These are phyloP conservation scores for Gyrodactylus salaris DNA, from an alignment of 1,140 invertebrate genomes.

Conservation along the genomic window DNA sequence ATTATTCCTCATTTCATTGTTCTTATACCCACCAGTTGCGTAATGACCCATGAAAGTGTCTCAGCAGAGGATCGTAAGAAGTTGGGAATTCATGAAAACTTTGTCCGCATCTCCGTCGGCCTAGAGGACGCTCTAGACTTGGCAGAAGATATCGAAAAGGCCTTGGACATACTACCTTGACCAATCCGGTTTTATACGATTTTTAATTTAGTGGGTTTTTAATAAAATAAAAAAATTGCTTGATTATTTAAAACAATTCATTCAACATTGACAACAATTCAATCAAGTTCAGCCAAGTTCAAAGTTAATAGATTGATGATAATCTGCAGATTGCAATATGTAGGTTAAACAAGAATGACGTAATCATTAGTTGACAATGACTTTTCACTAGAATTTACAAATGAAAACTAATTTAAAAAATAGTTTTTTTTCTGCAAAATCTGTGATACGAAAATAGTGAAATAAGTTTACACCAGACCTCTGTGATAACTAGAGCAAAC, in stretches of 20 bases:
- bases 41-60: conserved; percentile 25
- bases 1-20: too few species aligned
- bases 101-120: conserved; percentile 61
- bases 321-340: not conserved
- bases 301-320: not conserved
- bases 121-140: conserved; percentile 54
- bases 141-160: conserved; percentile 49
- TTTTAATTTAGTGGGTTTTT: not conserved
- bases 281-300: not conserved
- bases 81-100: conserved; percentile 47
- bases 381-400: too few species aligned
- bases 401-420: too few species aligned
- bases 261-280: not conserved
- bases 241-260: not conserved
- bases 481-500: too few species aligned
- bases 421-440: too few species aligned
- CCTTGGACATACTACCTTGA: too few species aligned
- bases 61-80: conserved; percentile 29
- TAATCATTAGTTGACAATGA: too few species aligned
- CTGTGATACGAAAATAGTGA: too few species aligned
- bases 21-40: conserved; percentile 11
- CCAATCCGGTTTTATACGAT: not conserved
- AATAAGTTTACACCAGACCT: too few species aligned
- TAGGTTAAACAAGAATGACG: not conserved
- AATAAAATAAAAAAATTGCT: not conserved